These are phyloP conservation scores for Carpatolechia fugitivella DNA, from an alignment of 2,888 invertebrate species.

Conservation along the genomic window DNA sequence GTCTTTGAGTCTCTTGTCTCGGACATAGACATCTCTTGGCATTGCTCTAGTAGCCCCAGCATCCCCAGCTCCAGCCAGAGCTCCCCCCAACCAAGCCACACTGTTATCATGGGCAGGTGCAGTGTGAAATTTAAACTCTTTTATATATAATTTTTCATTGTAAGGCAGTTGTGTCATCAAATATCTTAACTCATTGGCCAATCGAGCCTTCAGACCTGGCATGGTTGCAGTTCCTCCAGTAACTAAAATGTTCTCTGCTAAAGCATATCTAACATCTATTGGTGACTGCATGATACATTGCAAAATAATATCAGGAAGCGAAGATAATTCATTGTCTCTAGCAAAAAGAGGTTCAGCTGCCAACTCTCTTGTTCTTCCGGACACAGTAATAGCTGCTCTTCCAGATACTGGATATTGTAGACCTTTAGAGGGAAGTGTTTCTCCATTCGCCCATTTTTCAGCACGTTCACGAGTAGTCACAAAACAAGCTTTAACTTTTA, in stretches of 20 bases:
- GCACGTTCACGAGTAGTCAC: constrained; percentile 88
- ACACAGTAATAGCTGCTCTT: constrained; percentile 76
- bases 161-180: constrained; percentile 82
- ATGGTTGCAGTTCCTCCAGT: constrained; percentile 92
- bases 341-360: constrained; percentile 92
- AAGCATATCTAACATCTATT: constrained; percentile 86
- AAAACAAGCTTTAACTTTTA: constrained; percentile 89
- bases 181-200: constrained; percentile 86
- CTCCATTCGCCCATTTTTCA: constrained; percentile 63
- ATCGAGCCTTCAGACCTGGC: constrained; percentile 89
- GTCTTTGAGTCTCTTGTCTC: constrained; percentile 86
- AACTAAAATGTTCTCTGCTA: constrained; percentile 91
- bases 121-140: constrained; percentile 86
- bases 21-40: constrained; percentile 86
- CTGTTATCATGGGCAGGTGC: constrained; percentile 88
- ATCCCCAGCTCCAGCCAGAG: constrained; percentile 65
- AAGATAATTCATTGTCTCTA: constrained; percentile 82
- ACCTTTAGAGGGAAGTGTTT: constrained; percentile 69
- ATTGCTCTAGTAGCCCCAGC: constrained; percentile 82
- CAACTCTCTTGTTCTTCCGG: constrained; percentile 85
- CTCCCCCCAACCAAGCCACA: constrained; percentile 92
- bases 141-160: constrained; percentile 41
- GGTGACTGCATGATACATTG: constrained; percentile 91
- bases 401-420: constrained; percentile 82
- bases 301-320: constrained; percentile 90